Evolutionary conservation across 92 coral and sea anemone genomes (phyloP), one percentile per base, ranked within the genome.

Genomic region (Phenganax subtilis): DNA sequence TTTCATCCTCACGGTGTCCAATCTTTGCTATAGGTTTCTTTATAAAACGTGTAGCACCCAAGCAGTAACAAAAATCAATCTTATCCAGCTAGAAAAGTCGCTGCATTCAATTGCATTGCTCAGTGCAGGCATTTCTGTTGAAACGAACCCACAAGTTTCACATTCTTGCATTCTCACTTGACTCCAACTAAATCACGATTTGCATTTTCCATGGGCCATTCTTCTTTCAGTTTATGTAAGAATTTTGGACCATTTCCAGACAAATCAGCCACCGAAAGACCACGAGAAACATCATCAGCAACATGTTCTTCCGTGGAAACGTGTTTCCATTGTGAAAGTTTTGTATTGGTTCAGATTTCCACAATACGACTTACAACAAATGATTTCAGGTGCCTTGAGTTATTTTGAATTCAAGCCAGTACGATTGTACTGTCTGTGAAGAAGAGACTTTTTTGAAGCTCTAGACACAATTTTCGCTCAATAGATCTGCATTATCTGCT

Each of bases 351-450:
- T 61, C 81, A 74, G 54, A 84, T 84, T 29, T 87, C 90, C 51
- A 82, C 91, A 7, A 85, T 82, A 71, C 86, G 63, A 81, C 84
- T 47, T 12, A 86, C 82, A 20, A 88, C 86, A 37, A 88, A 88
- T 44, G 88, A 82, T 70, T 85, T 81, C 62, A 88, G 76, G 28
- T 68, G 64, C 47, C 79, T 82, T 69, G 76, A 73, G 55, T 75
- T 69, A 61, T 81, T 87, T 51, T 72, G 64, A 10, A 73, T 84
- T 87, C 90, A 87, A 25, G 85, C 90, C 64, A 85, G 57, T 60
- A 82, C 80, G 72, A 81, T 81, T 47, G 74, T 83, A 81, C 90
- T 88, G 84, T 88, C 88, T 7, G 88, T 88, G 60, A 88, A 85
- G 67, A 75, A 16, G 47, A 54, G 12, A 57, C 80, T 75, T 75